phyloP scores from a whole-genome alignment of 92 coral and sea anemone species.

The Parazoanthus swiftii region DNA sequence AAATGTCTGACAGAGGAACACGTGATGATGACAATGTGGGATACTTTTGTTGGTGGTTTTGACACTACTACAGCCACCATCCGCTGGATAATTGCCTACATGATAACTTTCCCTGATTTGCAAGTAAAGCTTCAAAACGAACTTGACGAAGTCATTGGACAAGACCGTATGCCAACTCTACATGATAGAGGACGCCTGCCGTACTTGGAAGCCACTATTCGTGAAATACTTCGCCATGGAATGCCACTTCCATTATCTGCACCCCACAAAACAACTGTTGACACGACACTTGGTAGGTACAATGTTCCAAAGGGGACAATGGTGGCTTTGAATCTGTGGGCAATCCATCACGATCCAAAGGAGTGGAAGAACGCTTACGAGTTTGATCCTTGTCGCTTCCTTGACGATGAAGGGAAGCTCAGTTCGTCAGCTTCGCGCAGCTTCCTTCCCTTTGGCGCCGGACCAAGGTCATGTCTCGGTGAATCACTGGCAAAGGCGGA shows the following conservation, averaged over 20 bases:
- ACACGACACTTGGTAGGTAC: conserved; percentile 47
- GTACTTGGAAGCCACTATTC: conserved; percentile 54
- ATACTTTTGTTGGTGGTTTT: conserved; percentile 61
- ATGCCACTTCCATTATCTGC: conserved; percentile 28
- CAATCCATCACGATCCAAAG: conserved; percentile 55
- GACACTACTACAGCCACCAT: conserved; percentile 61
- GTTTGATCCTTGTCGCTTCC: conserved; percentile 57
- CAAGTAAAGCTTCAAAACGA: conserved; percentile 58
- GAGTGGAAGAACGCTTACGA: conserved; percentile 56
- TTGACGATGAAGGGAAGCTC: conserved; percentile 57
- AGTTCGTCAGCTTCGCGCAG: conserved; percentile 34
- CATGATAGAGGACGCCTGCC: conserved; percentile 53
- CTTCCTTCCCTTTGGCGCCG: conserved; percentile 57
- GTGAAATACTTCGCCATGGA: conserved; percentile 50
- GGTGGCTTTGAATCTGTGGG: conserved; percentile 48
- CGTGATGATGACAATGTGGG: conserved; percentile 53
- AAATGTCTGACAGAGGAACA: conserved; percentile 51
- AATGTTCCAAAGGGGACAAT: conserved; percentile 59
- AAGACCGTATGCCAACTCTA: conserved; percentile 48
- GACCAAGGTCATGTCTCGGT: conserved; percentile 50
- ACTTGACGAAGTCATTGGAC: conserved; percentile 52
- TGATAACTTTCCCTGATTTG: conserved; percentile 49
- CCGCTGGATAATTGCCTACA: conserved; percentile 51
- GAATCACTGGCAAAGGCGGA: conserved; percentile 46
- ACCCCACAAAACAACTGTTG: conserved; percentile 43